Evolutionary conservation across 2,888 invertebrate genomes (phyloP).

Genomic region (Sesia apiformis): DNA sequence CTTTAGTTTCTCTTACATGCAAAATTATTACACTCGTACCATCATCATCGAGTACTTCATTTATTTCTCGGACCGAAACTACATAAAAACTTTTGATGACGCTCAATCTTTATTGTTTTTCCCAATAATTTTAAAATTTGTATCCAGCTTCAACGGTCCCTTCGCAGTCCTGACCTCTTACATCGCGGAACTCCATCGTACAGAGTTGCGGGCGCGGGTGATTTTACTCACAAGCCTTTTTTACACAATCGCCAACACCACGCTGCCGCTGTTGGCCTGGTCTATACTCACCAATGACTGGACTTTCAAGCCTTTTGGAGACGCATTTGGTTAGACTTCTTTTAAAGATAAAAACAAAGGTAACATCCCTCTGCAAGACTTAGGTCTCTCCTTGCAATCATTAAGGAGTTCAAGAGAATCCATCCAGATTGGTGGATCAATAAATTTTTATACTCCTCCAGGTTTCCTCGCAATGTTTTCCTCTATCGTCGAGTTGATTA

Average conservation of each 20-base stretch:
- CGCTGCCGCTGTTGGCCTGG: slow-evolving; percentile 83
- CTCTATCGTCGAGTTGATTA: too few relatives aligned
- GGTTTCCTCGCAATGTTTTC: too few relatives aligned
- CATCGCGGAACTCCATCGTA: slow-evolving; percentile 82
- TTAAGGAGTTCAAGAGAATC: too few relatives aligned
- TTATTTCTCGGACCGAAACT: too few relatives aligned
- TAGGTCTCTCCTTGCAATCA: not conserved
- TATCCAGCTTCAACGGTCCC: slow-evolving; percentile 75
- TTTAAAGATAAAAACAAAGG: not conserved
- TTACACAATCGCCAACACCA: slow-evolving; percentile 76
- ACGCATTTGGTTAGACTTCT: slow-evolving; percentile 33
- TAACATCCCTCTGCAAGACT: too few relatives aligned
- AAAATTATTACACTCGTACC: too few relatives aligned
- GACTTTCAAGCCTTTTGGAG: slow-evolving; percentile 50
- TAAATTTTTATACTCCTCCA: too few relatives aligned
- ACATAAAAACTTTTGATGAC: too few relatives aligned
- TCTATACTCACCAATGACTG: slow-evolving; percentile 77
- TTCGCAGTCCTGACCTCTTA: slow-evolving; percentile 83
- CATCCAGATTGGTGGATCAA: too few relatives aligned
- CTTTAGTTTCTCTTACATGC: too few relatives aligned
- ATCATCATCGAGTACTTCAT: too few relatives aligned
- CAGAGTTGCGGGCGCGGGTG: slow-evolving; percentile 77
- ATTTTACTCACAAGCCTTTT: slow-evolving; percentile 80
- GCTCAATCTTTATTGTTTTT: too few relatives aligned
- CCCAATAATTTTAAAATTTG: not conserved